Base-by-base conservation (phyloP, 2,113 vertebrate species). In the Psophia crepitans region DNA sequence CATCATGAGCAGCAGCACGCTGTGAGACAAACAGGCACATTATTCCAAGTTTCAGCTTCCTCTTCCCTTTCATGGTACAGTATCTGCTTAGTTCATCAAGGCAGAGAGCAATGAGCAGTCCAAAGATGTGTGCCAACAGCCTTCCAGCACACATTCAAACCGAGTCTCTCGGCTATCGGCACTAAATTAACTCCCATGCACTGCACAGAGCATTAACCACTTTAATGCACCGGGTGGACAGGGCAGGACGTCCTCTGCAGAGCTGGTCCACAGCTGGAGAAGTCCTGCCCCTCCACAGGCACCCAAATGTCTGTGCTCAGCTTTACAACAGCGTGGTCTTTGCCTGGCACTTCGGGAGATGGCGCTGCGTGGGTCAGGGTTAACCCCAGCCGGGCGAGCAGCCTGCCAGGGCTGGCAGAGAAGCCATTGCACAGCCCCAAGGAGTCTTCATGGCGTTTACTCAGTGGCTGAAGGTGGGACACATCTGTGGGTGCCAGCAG, bases 81-180 rank as follows among this genome's bases (percentile, higher is more conserved):
- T 88, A 85, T 97, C 97, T 97, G 97, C 90, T 97, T 96, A 97
- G 93, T 94, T 96, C 93, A 96, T 96, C 93, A 95, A 93, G 94
- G 88, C 92, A 95, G 87, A 96, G 85, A 93, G 82, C 89, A 48
- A 87, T 1, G 15, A 21, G 44, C 74, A 21, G 79, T 85, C 97
- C 95, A 95, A 95, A 96, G 96, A 57, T 1, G 26, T 70, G 77
- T 97, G 97, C 96, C 94, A 97, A 30, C 95, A 96, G 96, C 97
- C 94, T 97, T 93, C 95, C 95, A 97, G 86, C 9, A 86, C 71
- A 20, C 90, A 82, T 88, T 94, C 76, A 96, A 94, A 49, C 43
- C 4, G 2, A 94, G 53, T 80, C 86, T 64, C 92, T 76, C 57
- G 9, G 94, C 87, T 86, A 48, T 90, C 84, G 54, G 84, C 84